Evolutionary conservation across 2,113 vertebrate species (phyloP).

Genomic region (Zapornia atra): DNA sequence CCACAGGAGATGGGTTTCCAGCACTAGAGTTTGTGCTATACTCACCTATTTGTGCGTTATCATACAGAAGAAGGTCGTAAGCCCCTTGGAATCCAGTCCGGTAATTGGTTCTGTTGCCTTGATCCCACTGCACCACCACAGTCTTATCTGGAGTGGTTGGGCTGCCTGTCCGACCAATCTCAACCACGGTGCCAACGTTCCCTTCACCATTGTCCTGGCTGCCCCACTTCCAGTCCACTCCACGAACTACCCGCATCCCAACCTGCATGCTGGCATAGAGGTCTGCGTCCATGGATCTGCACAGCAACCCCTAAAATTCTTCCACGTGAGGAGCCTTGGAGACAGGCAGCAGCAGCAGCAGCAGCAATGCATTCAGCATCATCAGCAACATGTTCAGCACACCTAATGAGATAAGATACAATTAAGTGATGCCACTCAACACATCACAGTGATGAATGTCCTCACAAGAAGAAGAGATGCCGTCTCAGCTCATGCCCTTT

Average conservation of each 20-base stretch:
- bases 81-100: constrained; percentile 95
- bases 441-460: not conserved
- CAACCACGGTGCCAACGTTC: constrained; percentile 95
- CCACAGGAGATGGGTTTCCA: not conserved
- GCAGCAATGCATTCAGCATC: not conserved
- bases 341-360: not conserved
- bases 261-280: constrained; percentile 90
- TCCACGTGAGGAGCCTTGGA: not conserved
- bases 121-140: constrained; percentile 98
- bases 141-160: constrained; percentile 96
- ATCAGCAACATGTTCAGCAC: not conserved
- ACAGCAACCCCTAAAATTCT: not conserved
- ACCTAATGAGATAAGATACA: not conserved
- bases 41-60: constrained; percentile 95
- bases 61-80: constrained; percentile 93
- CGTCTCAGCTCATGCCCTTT: not conserved
- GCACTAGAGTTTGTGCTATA: not conserved
- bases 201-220: constrained; percentile 95
- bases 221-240: constrained; percentile 96
- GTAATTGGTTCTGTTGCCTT: constrained; percentile 95
- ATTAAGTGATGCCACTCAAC: not conserved
- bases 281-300: constrained; percentile 69
- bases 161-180: constrained; percentile 94
- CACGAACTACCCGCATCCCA: constrained; percentile 95
- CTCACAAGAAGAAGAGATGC: not conserved